Evolutionary conservation across 2,113 vertebrate genomes (phyloP), one percentile per base, ranked within the genome.

Genomic region (Gavialis gangeticus): DNA sequence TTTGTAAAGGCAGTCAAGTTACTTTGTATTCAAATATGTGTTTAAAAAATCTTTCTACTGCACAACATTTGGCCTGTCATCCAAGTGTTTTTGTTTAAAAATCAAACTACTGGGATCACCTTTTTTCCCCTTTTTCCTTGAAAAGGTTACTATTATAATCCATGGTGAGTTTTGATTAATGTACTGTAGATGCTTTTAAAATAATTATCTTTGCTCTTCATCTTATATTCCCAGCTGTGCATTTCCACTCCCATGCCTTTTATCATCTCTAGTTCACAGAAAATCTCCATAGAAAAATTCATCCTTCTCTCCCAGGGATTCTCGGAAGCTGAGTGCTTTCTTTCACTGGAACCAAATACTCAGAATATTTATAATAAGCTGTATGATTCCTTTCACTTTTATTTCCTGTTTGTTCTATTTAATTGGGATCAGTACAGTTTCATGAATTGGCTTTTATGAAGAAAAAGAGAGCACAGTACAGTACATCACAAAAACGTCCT

Each of bases 351-450:
- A 95, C 63, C 3, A 77, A 28, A 73, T 87, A 95, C n/a, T 80
- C 71, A 67, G 14, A 93, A 90, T 92, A 93, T 76, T 79, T 93
- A 34, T 89, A 75, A 87, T 75, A 95, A 82, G 2, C 3, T 34
- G 5, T 67, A 67, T 16, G 10, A 11, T 62, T 85, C 91, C 79
- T 86, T 93, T 62, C 56, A 93, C 19, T 13, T 34, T 83, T 63
- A 84, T 88, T 81, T 82, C 54, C 76, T 84, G n/a, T 46, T 95
- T 96, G 19, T 84, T 37, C 3, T 11, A 62, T 96, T 92, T 91
- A 87, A 58, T 66, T 77, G 10, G 12, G 12, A 79, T 66, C 24
- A 82, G 64, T 13, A 84, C 66, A 59, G 69, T 71, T 95, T 90
- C 93, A 94, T 83, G 27, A 95, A 81, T 66, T 91, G 18, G 11